Base-by-base conservation (phyloP, 2,888 invertebrate species). In the Stratiomys singularior region DNA sequence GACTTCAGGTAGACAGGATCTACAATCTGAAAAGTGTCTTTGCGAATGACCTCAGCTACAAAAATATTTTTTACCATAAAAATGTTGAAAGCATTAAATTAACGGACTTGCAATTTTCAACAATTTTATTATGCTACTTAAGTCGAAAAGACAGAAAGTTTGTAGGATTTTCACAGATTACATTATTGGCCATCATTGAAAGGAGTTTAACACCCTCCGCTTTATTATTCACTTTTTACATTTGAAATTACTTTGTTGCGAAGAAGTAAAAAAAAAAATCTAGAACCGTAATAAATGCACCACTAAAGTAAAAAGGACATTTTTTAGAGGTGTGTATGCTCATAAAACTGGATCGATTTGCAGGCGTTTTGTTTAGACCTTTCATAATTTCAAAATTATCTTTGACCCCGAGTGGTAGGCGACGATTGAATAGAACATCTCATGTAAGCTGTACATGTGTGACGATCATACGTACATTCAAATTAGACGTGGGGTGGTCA, bases 321-420 rank as follows among this genome's bases (percentile, higher is more conserved):
- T 37, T 37, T 37, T 37, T n/a, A n/a, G n/a, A 9, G 37, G 37
- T 37, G 37, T 37, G 37, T 37, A 37, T 37, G 37, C 37, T 5
- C 9, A 37, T 9, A 37, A 37, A 67, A 67, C 18, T 67, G 44
- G 25, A 13, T 23, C 47, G 15, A 44, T 52, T 72, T 72, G 52
- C n/a, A 47, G 71, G 71, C 71, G 71, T 72, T 69, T 23, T 69
- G 69, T 69, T 69, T 69, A 23, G 21, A 9, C 44, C 69, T 47
- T 46, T 69, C 21, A 46, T 69, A 69, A 47, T 44, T 21, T 11
- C 63, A 13, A 25, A 63, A 27, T 37, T 37, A 37, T 37, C 37
- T 37, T 9, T 37, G 37, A n/a, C 37, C 37, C 3, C 3, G 9
- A 63, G 27, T 63, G n/a, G n/a, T n/a, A n/a, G n/a, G n/a, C n/a